Conservation (phyloP, 2,888 invertebrate species). For the Idaea aversata region DNA sequence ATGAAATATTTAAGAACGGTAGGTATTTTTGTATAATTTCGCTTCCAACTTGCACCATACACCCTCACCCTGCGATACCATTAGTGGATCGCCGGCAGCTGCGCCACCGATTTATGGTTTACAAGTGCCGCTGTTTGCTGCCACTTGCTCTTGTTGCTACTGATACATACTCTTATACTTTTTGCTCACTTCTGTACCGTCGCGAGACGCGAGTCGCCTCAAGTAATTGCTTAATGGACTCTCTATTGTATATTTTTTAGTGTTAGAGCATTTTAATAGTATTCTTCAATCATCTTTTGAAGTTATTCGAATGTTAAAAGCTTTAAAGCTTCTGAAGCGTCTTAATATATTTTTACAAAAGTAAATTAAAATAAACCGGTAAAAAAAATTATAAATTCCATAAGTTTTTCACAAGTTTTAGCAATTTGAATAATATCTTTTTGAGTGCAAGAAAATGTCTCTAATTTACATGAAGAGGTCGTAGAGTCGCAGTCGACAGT, state of each 20-base stretch:
- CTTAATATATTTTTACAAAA: not conserved
- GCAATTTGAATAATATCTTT: not conserved
- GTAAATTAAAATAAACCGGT: not conserved
- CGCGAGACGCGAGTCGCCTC: not conserved
- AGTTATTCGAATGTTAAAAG: no score
- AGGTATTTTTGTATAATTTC: not conserved
- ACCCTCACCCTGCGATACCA: not conserved
- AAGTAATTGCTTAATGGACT: not conserved
- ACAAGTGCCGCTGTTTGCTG: not conserved
- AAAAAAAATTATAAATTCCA: not conserved
- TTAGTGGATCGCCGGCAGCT: not conserved
- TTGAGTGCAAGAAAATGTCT: not conserved
- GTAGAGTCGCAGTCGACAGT: not conserved
- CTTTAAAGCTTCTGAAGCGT: no score
- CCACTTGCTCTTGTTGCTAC: not conserved
- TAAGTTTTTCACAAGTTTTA: not conserved
- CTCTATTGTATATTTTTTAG: no score
- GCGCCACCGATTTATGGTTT: not conserved
- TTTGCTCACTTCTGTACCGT: not conserved
- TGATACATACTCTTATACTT: not conserved
- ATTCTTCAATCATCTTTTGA: no score
- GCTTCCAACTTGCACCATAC: not conserved
- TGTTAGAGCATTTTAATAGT: no score
- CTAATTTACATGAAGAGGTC: not conserved
- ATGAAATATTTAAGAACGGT: not conserved